Evolutionary conservation across 2,797 vertebrate species (phyloP), one percentile per base, ranked within the genome.

Genomic region (Gambelia wislizenii): DNA sequence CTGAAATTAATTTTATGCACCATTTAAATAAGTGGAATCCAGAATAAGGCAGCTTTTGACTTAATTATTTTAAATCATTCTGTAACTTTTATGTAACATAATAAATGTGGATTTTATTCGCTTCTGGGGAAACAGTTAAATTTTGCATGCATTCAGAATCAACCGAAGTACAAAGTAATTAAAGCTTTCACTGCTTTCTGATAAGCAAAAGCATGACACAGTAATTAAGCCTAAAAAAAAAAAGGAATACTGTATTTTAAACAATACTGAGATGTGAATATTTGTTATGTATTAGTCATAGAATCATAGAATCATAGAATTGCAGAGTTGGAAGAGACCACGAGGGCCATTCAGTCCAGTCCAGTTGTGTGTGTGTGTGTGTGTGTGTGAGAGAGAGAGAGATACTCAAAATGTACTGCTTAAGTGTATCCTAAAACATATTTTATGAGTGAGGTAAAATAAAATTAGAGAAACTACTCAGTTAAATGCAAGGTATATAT

Each of bases 1-100:
- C 54, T 70, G 87, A 95, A 85, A 95, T 92, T 95, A 91, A 94
- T 95, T 96, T 95, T 94, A 94, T 96, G 86, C 83, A 91, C 79
- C 83, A 92, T 91, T 94, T 79, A 93, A 91, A 92, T 89, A 70
- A 91, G 93, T 90, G 88, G 94, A 96, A 93, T 83, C 91, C 94
- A 78, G 91, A 93, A 36, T 91, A 94, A 90, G 80, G 92, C 89
- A 95, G 91, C 72, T 87, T 93, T 95, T 94, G 90, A 69, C 74
- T 94, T 96, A 95, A 96, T 96, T 96, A 96, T 95, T 96, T 96
- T 95, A 96, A 96, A 96, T 95, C 52, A 96, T 96, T 96, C 93
- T 78, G 18, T 96, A 96, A 96, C 91, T 96, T 97, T 96, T 95
- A 97, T 94, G 90, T 92, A 95, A 94, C 87, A 90, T 93, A 96